phyloP scores from a whole-genome alignment of 2,113 vertebrate genomes.

The Smithornis capensis region DNA sequence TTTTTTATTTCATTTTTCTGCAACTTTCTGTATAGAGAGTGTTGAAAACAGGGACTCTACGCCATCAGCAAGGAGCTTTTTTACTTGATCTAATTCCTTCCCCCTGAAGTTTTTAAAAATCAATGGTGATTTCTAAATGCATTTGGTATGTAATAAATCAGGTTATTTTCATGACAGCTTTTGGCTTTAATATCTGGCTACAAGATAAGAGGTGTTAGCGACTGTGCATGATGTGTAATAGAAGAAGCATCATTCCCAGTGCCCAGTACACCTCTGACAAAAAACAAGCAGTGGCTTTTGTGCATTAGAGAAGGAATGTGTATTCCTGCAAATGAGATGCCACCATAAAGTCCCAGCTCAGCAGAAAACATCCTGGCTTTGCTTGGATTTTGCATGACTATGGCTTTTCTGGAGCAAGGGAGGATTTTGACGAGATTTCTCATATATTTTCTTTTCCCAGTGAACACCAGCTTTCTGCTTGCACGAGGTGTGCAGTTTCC shows the following conservation, averaged over 20 bases:
- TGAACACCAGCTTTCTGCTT: background rate
- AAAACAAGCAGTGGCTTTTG: background rate
- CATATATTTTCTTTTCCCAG: background rate
- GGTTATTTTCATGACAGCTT: background rate
- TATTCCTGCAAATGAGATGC: background rate
- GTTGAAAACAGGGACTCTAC: background rate
- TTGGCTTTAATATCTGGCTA: background rate
- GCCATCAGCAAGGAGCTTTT: background rate
- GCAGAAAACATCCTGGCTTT: background rate
- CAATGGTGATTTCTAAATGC: background rate
- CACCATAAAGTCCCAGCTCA: background rate
- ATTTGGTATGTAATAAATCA: background rate
- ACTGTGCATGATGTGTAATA: background rate
- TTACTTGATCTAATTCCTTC: constrained; percentile 8
- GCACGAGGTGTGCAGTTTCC: background rate
- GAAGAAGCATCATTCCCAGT: background rate
- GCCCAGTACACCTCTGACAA: background rate
- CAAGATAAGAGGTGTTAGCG: background rate
- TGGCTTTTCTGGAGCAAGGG: background rate
- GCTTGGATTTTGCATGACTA: background rate
- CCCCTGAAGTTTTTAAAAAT: background rate
- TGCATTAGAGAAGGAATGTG: background rate
- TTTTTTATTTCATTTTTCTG: background rate
- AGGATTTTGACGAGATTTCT: background rate
- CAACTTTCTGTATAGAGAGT: background rate